phyloP scores from a whole-genome alignment of 2,797 vertebrate genomes.

The Morelia viridis region DNA sequence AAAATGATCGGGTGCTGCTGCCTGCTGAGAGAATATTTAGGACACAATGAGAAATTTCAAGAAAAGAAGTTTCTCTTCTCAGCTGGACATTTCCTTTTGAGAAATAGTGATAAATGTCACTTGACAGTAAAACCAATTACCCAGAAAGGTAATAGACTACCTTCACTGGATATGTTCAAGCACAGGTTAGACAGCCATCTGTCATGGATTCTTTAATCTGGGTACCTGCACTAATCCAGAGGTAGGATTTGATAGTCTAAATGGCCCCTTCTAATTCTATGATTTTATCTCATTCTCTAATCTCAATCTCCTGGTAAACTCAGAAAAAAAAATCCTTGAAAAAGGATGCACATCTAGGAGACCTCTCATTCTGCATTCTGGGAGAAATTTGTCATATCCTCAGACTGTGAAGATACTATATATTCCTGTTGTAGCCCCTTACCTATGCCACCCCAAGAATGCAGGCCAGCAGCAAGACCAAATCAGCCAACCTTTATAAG shows the following conservation, averaged over 20 bases:
- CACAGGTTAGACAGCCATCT: neutral
- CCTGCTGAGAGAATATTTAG: neutral
- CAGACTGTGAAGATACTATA: neutral
- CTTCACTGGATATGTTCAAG: neutral
- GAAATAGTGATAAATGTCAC: neutral
- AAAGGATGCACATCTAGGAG: neutral
- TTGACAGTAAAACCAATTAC: neutral
- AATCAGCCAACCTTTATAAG: neutral
- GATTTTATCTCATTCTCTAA: neutral
- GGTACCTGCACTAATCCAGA: neutral
- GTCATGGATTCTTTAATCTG: neutral
- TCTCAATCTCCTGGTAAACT: neutral
- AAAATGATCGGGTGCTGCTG: neutral
- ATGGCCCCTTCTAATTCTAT: neutral
- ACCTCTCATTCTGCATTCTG: neutral
- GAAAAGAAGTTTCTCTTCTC: neutral
- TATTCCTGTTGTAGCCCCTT: neutral
- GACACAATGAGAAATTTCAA: neutral
- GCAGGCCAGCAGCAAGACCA: neutral
- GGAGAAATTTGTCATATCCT: neutral
- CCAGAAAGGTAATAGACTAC: neutral
- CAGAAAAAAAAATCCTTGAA: neutral
- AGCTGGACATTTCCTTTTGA: neutral
- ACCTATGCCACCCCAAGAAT: neutral
- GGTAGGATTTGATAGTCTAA: neutral